Evolutionary conservation across 2,113 vertebrate species (phyloP).

Genomic region (Chiloscyllium plagiosum): DNA sequence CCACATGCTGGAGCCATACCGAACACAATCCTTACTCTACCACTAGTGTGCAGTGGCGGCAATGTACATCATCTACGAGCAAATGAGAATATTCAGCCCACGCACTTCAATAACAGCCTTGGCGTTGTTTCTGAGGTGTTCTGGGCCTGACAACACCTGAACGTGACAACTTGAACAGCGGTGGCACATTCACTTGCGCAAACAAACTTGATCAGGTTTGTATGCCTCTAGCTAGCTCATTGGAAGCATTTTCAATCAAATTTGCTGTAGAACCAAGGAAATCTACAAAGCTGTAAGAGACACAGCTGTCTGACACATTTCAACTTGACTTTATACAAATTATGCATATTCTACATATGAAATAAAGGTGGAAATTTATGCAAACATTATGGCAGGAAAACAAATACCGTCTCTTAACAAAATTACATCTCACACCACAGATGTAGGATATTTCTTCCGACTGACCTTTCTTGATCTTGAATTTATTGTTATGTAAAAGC

Average conservation of each 20-base stretch:
- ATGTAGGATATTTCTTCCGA: not conserved
- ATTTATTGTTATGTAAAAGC: not conserved
- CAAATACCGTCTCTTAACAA: too few relatives aligned
- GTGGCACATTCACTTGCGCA: too few relatives aligned
- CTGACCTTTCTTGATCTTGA: not conserved
- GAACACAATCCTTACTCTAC: too few relatives aligned
- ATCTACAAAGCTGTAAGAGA: not conserved
- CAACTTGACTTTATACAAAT: not conserved
- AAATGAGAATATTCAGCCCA: too few relatives aligned
- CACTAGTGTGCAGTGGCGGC: too few relatives aligned
- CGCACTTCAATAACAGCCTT: not conserved
- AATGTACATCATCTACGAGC: too few relatives aligned
- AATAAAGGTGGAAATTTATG: not conserved
- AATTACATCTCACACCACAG: not conserved
- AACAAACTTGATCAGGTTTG: too few relatives aligned
- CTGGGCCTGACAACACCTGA: not conserved
- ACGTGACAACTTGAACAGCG: not conserved
- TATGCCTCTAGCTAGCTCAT: not conserved
- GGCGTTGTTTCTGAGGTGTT: not conserved
- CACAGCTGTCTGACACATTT: not conserved
- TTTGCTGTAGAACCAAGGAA: not conserved
- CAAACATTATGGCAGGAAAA: not conserved
- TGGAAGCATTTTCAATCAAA: not conserved
- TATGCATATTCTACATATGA: not conserved
- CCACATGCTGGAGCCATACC: too few relatives aligned